Percentiles rank a stretch among this genome's conserved stretches.
These are phyloP conservation scores for Vombatus ursinus DNA, from an alignment of 2,113 vertebrate genomes.

Conservation along the genomic window DNA sequence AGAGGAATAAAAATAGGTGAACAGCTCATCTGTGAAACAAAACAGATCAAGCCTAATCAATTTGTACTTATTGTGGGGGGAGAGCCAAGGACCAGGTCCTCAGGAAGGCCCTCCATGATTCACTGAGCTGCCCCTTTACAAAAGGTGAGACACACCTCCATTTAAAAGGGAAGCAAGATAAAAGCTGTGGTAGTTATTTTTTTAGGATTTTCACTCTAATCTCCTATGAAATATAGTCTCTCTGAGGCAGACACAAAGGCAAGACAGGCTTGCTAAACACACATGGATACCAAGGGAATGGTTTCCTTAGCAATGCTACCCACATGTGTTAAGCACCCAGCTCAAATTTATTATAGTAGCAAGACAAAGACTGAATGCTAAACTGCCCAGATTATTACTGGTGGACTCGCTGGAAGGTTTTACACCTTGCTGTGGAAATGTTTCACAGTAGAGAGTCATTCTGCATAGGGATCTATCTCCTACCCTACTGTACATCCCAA, in stretches of 20 bases:
- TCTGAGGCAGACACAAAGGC: constrained; percentile 49
- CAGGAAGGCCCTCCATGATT: background rate
- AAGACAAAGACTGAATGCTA: constrained; percentile 47
- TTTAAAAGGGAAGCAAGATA: constrained; percentile 46
- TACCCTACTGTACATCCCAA: constrained; percentile 36
- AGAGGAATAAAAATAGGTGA: constrained; percentile 16
- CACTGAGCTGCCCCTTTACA: background rate
- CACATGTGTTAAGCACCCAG: constrained; percentile 27
- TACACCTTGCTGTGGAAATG: constrained; percentile 64
- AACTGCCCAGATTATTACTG: constrained; percentile 55
- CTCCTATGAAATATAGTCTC: constrained; percentile 37
- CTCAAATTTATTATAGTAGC: constrained; percentile 47
- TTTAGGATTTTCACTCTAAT: constrained; percentile 29
- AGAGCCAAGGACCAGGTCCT: constrained; percentile 13
- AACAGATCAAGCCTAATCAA: constrained; percentile 39
- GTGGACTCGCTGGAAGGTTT: constrained; percentile 36
- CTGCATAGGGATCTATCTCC: constrained; percentile 62
- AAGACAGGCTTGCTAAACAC: constrained; percentile 31
- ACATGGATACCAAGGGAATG: constrained; percentile 34
- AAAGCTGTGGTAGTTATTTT: constrained; percentile 60
- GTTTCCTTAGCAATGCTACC: constrained; percentile 59
- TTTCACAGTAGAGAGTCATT: constrained; percentile 60
- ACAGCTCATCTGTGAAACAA: constrained; percentile 48
- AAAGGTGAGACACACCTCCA: background rate
- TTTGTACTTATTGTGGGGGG: background rate